Evolutionary conservation across 2,888 invertebrate species (phyloP), one percentile per base, ranked within the genome.

Genomic region (Caenorhabditis afra): DNA sequence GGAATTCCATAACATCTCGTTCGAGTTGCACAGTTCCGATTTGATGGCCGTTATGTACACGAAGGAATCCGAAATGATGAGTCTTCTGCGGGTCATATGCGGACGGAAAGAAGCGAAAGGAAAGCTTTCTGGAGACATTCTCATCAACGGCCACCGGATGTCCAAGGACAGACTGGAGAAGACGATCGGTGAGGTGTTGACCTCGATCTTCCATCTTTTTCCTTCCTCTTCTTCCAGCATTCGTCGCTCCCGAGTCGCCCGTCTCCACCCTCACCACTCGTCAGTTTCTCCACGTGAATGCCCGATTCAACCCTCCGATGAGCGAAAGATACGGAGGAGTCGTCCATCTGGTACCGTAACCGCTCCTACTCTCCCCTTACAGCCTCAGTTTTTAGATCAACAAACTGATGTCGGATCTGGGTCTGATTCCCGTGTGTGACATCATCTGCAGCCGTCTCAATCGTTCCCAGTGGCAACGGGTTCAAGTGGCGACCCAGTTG

Each of bases 1-100:
- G 47, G 91, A 94, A 12, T 92, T 94, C 1, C 93, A 94, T 58
- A 94, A 94, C 3, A 92, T 96, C 10, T 94, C 95, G 35, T 94
- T 96, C 86, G 96, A 97, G 91, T 94, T 95, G 29, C 94, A 94
- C 84, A 96, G 95, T 0, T 96, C 96, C 1, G 96, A 97, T 91
- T 93, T 96, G 52, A 92, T 96, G 87, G 96, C 96, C 2, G 93
- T 97, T 22, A 94, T 97, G 93, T 94, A 96, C 1, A 96, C 96
- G 0, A 90, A 90, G 55, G 95, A 95, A 86, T 93, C 93, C 47
- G 96, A 96, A 91, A 95, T 96, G 12, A 94, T 95, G 0, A 94
- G 94, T 0, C 92, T 97, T n/a, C 92, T 96, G 64, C 94, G 96
- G 88, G 94, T 95, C 0, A 91, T 96, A 70, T 94, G 95, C n/a